Evolutionary conservation across 2,888 invertebrate species (phyloP).

Genomic region (Andrena fulva): DNA sequence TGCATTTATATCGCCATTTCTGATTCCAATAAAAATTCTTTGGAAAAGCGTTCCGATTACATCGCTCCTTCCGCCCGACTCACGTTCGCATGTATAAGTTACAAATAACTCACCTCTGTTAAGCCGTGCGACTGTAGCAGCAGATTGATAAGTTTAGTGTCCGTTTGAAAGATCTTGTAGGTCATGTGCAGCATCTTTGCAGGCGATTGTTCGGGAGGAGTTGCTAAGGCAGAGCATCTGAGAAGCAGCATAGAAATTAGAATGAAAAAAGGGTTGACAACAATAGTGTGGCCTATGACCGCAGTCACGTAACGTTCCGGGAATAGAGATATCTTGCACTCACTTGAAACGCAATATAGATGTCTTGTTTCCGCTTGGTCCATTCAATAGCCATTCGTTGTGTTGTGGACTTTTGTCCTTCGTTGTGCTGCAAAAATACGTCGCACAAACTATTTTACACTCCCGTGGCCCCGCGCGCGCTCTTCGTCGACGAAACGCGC

Average conservation of each 20-base stretch:
- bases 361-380: constrained; percentile 79
- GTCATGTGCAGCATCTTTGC: constrained; percentile 88
- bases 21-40: constrained; percentile 42
- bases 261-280: background rate
- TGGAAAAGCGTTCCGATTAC: background rate
- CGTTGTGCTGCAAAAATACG: constrained; percentile 75
- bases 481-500: background rate
- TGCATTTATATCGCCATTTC: constrained; percentile 24
- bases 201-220: constrained; percentile 82
- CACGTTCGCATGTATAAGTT: background rate
- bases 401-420: constrained; percentile 74
- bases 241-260: background rate
- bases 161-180: constrained; percentile 93
- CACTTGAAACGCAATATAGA: constrained; percentile 82
- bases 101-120: constrained; percentile 86
- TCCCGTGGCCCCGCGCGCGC: background rate
- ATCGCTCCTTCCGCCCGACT: background rate
- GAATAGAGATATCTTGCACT: constrained; percentile 55
- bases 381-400: constrained; percentile 82
- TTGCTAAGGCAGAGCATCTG: constrained; percentile 83
- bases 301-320: background rate
- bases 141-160: constrained; percentile 91
- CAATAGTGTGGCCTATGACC: background rate
- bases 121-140: constrained; percentile 92
- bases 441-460: background rate